phyloP scores from a whole-genome alignment of 2,888 invertebrate species.

The Junonia oenone region DNA sequence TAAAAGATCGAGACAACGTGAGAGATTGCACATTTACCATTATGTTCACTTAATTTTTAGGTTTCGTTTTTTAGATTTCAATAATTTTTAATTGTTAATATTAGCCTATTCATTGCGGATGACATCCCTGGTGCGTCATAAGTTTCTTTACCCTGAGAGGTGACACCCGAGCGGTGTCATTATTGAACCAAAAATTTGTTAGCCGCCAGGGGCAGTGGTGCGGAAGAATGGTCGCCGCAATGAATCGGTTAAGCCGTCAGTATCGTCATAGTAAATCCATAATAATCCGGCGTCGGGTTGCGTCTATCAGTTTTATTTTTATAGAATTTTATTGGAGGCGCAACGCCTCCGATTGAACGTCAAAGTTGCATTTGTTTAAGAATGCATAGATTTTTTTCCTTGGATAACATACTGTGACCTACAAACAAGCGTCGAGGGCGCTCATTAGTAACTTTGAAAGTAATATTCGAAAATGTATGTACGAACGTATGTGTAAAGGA shows the following conservation, averaged over 20 bases:
- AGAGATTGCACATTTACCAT: neutral
- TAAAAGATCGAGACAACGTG: neutral
- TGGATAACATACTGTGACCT: constrained; percentile 35
- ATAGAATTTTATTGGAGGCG: constrained; percentile 54
- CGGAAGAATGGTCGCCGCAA: too few relatives aligned
- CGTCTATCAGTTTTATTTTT: constrained; percentile 63
- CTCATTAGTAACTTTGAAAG: constrained; percentile 39
- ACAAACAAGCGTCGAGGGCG: constrained; percentile 41
- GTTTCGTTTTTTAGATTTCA: neutral
- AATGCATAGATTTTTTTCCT: constrained; percentile 59
- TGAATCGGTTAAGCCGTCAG: neutral
- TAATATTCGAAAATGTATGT: constrained; percentile 9
- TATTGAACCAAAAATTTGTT: too few relatives aligned
- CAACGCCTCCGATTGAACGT: constrained; percentile 45
- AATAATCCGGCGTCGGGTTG: constrained; percentile 50
- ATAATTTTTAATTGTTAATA: neutral
- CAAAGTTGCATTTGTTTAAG: constrained; percentile 69
- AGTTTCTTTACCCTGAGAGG: too few relatives aligned
- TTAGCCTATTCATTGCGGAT: too few relatives aligned
- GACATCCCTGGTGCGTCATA: too few relatives aligned
- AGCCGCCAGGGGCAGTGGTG: too few relatives aligned
- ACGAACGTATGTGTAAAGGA: constrained; percentile 27
- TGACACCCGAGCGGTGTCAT: too few relatives aligned
- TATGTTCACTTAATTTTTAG: neutral
- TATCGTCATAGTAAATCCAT: neutral